Conservation (phyloP, 35 echinoderm and acorn worm species). For the Ophioderma brevispina region DNA sequence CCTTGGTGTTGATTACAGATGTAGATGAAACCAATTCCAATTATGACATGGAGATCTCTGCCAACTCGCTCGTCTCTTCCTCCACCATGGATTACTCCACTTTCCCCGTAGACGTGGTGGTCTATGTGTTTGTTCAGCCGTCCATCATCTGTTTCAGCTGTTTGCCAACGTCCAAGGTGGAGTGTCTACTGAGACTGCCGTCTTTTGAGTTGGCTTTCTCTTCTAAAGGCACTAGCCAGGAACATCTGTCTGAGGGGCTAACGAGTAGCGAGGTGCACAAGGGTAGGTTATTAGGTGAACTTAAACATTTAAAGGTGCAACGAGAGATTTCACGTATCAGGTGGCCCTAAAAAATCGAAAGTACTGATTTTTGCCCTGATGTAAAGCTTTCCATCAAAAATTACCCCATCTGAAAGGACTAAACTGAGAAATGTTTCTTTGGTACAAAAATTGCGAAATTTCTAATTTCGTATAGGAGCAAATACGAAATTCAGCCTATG, state of each 20-base stretch:
- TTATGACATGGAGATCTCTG: conserved; percentile 76
- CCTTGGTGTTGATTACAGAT: neutral
- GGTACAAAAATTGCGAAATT: too few species aligned
- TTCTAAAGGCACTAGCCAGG: conserved; percentile 49
- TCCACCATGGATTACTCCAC: conserved; percentile 83
- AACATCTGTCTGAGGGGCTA: neutral
- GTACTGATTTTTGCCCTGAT: too few species aligned
- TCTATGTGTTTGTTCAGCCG: conserved; percentile 87
- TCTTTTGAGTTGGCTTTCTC: conserved; percentile 89
- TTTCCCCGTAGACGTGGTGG: conserved; percentile 92
- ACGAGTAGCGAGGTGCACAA: neutral
- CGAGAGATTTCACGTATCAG: too few species aligned
- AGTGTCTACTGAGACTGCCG: conserved; percentile 88
- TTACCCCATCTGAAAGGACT: too few species aligned
- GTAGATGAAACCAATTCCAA: neutral
- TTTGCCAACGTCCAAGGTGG: conserved; percentile 80
- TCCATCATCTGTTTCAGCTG: conserved; percentile 89
- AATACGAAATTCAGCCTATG: too few species aligned
- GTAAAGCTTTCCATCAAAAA: too few species aligned
- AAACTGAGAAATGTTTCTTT: too few species aligned
- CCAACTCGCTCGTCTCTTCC: conserved; percentile 93
- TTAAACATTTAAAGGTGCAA: too few species aligned
- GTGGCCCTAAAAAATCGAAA: too few species aligned
- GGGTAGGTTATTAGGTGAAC: too few species aligned
- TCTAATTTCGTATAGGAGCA: too few species aligned